Percentiles rank a stretch among this genome's conserved stretches.
Conservation (phyloP, 2,797 vertebrate genomes). For the Naso thynnoides region DNA sequence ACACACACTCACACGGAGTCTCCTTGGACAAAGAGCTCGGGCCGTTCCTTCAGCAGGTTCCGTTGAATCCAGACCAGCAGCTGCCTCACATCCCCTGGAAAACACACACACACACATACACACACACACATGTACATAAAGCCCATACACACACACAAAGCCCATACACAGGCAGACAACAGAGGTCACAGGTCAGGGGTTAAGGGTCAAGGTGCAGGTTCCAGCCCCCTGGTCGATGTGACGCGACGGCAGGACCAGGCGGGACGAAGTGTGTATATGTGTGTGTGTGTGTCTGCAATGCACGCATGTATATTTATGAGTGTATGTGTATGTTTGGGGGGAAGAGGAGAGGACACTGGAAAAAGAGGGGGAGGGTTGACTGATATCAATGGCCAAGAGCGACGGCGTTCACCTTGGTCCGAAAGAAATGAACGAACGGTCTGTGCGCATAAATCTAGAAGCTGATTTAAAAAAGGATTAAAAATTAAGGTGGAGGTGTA, state of each 20-base stretch:
- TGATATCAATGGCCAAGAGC: slow-evolving; percentile 59
- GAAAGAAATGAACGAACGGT: slow-evolving; percentile 26
- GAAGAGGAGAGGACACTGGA: slow-evolving; percentile 31
- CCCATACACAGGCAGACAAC: slow-evolving; percentile 75
- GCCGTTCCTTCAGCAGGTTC: slow-evolving; percentile 94
- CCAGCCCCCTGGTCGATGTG: slow-evolving; percentile 85
- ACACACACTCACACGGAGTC: slow-evolving; percentile 92
- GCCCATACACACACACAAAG: slow-evolving; percentile 51
- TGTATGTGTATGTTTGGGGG: slow-evolving; percentile 52
- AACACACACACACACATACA: slow-evolving; percentile 59
- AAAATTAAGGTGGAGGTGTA: not conserved
- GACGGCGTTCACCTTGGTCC: slow-evolving; percentile 60
- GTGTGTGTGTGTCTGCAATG: slow-evolving; percentile 42
- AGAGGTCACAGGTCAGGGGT: slow-evolving; percentile 79
- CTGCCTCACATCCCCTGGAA: slow-evolving; percentile 93
- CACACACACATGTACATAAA: slow-evolving; percentile 48
- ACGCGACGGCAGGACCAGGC: slow-evolving; percentile 83
- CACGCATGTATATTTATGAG: slow-evolving; percentile 71
- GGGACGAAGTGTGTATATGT: slow-evolving; percentile 48
- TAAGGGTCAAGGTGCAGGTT: slow-evolving; percentile 84
- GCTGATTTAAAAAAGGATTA: not conserved
- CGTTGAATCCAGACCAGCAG: slow-evolving; percentile 95
- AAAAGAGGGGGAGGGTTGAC: slow-evolving; percentile 59
- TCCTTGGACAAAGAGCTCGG: slow-evolving; percentile 96
- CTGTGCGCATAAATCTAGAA: slow-evolving; percentile 12